A percentile compares a stretch with the other conserved stretches of the same genome.
These are phyloP conservation scores for Alces alces DNA, from an alignment of 2,113 vertebrate species.

Conservation along the genomic window DNA sequence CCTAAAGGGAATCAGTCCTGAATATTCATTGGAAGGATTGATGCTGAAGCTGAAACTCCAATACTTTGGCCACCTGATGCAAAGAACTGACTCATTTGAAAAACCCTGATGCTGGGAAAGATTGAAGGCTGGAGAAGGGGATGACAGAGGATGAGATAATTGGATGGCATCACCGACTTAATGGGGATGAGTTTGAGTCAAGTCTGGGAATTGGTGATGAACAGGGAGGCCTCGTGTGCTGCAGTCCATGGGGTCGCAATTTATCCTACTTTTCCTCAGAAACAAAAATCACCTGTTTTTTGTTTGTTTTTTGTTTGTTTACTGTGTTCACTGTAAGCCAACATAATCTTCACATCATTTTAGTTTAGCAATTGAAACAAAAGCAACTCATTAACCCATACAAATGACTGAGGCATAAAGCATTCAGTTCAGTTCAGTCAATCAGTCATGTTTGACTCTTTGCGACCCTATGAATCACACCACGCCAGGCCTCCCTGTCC, in stretches of 20 bases:
- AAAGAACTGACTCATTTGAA: background rate
- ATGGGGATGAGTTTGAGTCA: background rate
- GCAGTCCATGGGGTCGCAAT: fast-evolving
- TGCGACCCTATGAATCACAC: too few relatives aligned
- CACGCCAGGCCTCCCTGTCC: too few relatives aligned
- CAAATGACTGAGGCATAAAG: background rate
- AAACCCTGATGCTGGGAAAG: background rate
- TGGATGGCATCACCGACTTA: background rate
- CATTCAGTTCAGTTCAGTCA: background rate
- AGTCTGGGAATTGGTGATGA: background rate
- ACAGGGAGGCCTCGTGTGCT: background rate
- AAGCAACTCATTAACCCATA: background rate
- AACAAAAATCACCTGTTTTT: background rate
- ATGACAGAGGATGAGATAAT: background rate
- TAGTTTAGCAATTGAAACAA: background rate
- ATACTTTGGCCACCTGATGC: background rate
- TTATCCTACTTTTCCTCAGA: background rate
- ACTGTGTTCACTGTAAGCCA: background rate
- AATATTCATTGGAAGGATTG: background rate
- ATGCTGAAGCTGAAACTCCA: background rate
- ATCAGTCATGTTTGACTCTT: too few relatives aligned
- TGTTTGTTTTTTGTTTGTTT: background rate
- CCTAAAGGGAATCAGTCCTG: background rate
- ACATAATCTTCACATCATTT: background rate
- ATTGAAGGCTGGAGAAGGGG: fast-evolving